A percentile compares a stretch with the other conserved stretches of the same genome.
Evolutionary conservation across 2,888 invertebrate species (phyloP).

Genomic region (Tiliacea citrago): DNA sequence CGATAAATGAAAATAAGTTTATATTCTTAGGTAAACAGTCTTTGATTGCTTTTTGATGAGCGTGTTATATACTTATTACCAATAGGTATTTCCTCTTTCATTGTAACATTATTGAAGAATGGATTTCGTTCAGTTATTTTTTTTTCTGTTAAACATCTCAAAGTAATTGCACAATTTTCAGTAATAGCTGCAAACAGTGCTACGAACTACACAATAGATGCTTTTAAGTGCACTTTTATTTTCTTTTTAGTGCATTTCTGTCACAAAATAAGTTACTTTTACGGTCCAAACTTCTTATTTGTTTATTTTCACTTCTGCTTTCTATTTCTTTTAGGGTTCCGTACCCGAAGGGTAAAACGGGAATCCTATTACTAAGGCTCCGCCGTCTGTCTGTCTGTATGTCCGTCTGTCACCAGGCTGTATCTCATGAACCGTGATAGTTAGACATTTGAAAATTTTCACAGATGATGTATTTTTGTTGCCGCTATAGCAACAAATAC

Average conservation of each 20-base stretch:
- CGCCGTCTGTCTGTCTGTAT: too few relatives aligned
- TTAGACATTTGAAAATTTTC: too few relatives aligned
- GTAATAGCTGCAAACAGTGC: slow-evolving; percentile 25
- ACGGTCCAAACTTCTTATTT: neutral
- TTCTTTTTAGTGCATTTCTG: slow-evolving; percentile 4
- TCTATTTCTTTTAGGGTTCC: too few relatives aligned
- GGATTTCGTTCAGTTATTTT: slow-evolving; percentile 14
- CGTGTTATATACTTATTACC: slow-evolving; percentile 13
- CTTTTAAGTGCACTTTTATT: slow-evolving; percentile 17
- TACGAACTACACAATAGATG: slow-evolving; percentile 14
- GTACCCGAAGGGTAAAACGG: too few relatives aligned
- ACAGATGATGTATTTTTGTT: too few relatives aligned
- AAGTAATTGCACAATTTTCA: slow-evolving; percentile 28
- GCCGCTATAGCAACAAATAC: too few relatives aligned
- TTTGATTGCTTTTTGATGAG: slow-evolving; percentile 38
- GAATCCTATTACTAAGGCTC: too few relatives aligned
- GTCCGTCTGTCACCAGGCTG: too few relatives aligned
- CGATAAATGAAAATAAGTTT: slow-evolving; percentile 6
- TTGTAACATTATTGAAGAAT: slow-evolving; percentile 6
- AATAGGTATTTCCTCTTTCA: slow-evolving; percentile 16
- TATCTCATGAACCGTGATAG: too few relatives aligned
- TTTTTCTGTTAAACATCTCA: slow-evolving; percentile 3
- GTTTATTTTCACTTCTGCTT: slow-evolving; percentile 3
- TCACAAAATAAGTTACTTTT: slow-evolving; percentile 3
- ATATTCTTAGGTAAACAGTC: slow-evolving; percentile 12